phyloP scores from a whole-genome alignment of 1,140 invertebrate genomes.

The Anadara kagoshimensis region DNA sequence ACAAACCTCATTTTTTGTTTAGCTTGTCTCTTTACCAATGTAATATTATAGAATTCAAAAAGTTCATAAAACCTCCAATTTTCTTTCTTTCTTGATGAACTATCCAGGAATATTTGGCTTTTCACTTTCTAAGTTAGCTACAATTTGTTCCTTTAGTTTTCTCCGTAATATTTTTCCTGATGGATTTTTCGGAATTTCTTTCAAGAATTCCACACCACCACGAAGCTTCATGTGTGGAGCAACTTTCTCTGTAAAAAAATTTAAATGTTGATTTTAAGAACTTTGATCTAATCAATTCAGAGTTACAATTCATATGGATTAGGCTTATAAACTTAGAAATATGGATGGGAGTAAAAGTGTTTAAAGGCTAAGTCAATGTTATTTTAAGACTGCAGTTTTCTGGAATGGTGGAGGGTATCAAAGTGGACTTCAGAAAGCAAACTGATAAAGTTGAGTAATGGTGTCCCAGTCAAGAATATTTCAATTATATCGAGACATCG shows the following conservation, averaged over 20 bases:
- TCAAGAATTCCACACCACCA: slow-evolving; percentile 63
- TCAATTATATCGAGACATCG: too few species aligned
- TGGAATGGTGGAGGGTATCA: neutral
- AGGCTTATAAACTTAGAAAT: neutral
- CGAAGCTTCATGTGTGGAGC: slow-evolving; percentile 48
- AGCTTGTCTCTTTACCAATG: too few species aligned
- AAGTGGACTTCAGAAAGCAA: too few species aligned
- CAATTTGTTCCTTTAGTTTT: slow-evolving; percentile 12
- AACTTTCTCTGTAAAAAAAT: slow-evolving; percentile 49
- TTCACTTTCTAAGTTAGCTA: too few species aligned
- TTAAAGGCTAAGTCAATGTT: neutral
- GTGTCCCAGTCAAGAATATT: too few species aligned
- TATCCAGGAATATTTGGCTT: slow-evolving; percentile 8
- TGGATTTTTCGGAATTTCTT: slow-evolving; percentile 58
- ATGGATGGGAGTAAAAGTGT: neutral
- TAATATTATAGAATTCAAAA: too few species aligned
- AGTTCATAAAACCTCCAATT: too few species aligned
- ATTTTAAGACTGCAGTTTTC: neutral
- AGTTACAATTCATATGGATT: neutral
- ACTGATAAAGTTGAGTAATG: too few species aligned
- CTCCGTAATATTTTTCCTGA: slow-evolving; percentile 62
- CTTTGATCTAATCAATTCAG: neutral
- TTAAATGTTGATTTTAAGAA: too few species aligned
- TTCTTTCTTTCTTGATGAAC: too few species aligned
- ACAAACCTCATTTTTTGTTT: too few species aligned